phyloP scores from a whole-genome alignment of 2,113 vertebrate species.

The Tinamus guttatus region DNA sequence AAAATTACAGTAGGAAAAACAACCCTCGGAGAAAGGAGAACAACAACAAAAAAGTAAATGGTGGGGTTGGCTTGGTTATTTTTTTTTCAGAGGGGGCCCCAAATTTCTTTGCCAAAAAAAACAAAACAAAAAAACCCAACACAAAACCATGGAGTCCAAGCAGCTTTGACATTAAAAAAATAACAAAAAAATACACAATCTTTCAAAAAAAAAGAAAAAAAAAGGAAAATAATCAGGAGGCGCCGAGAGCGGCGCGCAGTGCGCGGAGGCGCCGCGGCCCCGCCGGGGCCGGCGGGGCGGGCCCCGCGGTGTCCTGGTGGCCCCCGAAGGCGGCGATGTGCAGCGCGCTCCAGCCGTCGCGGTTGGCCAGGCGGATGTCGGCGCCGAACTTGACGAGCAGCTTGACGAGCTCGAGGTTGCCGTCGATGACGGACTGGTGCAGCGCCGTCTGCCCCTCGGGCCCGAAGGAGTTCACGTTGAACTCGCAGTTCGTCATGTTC shows the following conservation, averaged over 20 bases:
- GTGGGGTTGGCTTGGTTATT: background rate
- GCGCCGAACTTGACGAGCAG: conserved; percentile 98
- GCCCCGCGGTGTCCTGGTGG: conserved; percentile 90
- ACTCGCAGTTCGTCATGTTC: conserved; percentile 96
- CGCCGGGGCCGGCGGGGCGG: background rate
- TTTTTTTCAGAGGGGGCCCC: conserved; percentile 48
- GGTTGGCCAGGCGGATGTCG: conserved; percentile 95
- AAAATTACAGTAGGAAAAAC: conserved; percentile 78
- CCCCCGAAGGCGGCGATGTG: conserved; percentile 98
- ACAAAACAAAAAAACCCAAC: too few relatives aligned
- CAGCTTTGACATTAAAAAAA: conserved; percentile 50
- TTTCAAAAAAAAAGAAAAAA: too few relatives aligned
- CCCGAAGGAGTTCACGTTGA: conserved; percentile 98
- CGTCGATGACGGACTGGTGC: conserved; percentile 97
- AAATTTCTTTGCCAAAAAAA: conserved; percentile 70
- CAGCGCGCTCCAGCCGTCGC: conserved; percentile 98
- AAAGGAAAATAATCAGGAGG: too few relatives aligned
- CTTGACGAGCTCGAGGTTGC: conserved; percentile 97
- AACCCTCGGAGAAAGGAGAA: conserved; percentile 2
- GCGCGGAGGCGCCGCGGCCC: background rate
- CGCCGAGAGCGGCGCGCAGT: too few relatives aligned
- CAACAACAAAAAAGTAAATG: background rate
- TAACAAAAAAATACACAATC: background rate
- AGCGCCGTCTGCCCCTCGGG: conserved; percentile 97
- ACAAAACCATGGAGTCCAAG: conserved; percentile 17